Evolutionary conservation across 2,888 invertebrate genomes (phyloP).

Genomic region (Pachydiplax longipennis): DNA sequence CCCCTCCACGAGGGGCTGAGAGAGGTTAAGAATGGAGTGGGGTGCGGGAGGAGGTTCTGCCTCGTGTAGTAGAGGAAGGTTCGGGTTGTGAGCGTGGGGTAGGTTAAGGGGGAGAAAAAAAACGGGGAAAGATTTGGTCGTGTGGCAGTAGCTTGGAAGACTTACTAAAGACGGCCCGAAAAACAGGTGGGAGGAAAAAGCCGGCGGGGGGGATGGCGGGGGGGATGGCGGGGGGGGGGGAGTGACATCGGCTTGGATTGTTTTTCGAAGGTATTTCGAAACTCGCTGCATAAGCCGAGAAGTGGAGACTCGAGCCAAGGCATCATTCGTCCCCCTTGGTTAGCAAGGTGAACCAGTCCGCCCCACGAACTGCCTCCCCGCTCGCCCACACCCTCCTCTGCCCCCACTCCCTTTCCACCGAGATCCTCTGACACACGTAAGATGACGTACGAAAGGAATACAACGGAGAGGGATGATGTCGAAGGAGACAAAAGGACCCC

Average conservation of each 20-base stretch:
- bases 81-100: background rate
- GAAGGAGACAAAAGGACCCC: background rate
- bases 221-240: background rate
- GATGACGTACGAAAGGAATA: conserved; percentile 4
- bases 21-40: background rate
- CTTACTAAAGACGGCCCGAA: conserved; percentile 3
- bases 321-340: background rate
- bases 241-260: conserved; percentile 27
- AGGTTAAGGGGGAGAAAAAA: background rate
- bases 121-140: background rate
- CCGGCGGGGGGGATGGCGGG: background rate
- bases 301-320: conserved; percentile 15
- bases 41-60: background rate
- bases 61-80: conserved; percentile 32
- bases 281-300: conserved; percentile 36
- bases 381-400: background rate
- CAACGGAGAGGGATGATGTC: background rate
- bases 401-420: background rate
- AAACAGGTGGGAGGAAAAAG: conserved; percentile 19
- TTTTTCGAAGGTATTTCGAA: conserved; percentile 38
- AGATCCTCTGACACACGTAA: conserved; percentile 13
- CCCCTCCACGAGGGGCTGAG: background rate
- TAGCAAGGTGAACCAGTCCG: conserved; percentile 40
- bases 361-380: background rate
- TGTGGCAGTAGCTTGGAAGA: conserved; percentile 21